Evolutionary conservation across 2,888 invertebrate genomes (phyloP), one percentile per base, ranked within the genome.

Genomic region (Diarsia mendica): DNA sequence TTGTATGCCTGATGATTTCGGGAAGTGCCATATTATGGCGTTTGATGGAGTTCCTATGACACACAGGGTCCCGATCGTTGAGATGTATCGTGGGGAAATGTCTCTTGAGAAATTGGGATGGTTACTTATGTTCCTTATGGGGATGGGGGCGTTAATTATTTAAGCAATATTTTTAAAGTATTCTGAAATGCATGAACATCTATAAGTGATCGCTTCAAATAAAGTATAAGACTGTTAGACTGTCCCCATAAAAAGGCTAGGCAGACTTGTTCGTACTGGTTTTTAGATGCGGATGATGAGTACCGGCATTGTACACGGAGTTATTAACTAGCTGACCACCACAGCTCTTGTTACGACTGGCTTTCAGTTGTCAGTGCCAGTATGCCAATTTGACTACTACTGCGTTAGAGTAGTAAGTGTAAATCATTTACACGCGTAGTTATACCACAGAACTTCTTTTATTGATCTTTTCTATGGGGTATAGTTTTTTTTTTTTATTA

Each of bases 1-100:
- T 69, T 72, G 69, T 84, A 58, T 67, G n/a, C 11, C 28, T 64
- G 85, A 72, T 67, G 67, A 85, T 65, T 70, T 77, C 48, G 23
- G 68, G 55, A 73, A 79, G 55, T 48, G n/a, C 10, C 4, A 2
- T 64, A 18, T 18, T n/a, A 66, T 44, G 28, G 46, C 28, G 63
- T 64, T 48, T 39, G 48, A 64, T 64, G 44, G 48, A 64, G 51
- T 53, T 60, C 15, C 39, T 53, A 15, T 48, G 13, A 15, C 49
- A 15, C 49, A 28, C 18, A 4, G 13, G 53, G 23, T 10, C 11
- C 33, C 3, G n/a, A 39, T 23, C 18, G 13, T n/a, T 23, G 2
- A 11, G 2, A 23, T 46, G 13, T 15, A 23, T 53, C 23, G 20
- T 53, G 4, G 48, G n/a, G 5, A n/a, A n/a, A 10, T 49, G 13